Conservation (phyloP, 2,113 vertebrate species). For the Embiotoca jacksoni region DNA sequence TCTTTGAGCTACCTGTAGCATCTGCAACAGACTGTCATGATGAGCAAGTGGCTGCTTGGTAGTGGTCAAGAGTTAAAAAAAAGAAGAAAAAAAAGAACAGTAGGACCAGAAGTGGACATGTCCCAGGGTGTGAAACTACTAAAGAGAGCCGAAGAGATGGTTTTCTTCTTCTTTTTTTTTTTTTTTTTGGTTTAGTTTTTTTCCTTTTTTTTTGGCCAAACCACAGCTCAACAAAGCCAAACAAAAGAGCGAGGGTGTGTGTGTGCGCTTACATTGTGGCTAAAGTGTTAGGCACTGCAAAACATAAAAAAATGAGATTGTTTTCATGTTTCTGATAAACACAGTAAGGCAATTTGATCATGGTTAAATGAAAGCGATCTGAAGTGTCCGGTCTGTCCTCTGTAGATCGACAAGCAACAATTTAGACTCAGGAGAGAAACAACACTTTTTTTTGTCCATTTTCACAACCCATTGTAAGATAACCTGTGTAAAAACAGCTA, state of each 20-base stretch:
- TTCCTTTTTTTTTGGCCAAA: constrained; percentile 55
- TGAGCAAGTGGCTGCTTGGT: constrained; percentile 14
- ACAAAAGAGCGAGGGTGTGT: constrained; percentile 33
- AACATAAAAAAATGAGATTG: constrained; percentile 46
- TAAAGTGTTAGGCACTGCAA: constrained; percentile 82
- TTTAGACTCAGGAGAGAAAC: constrained; percentile 71
- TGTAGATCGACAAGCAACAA: constrained; percentile 64
- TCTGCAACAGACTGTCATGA: neutral
- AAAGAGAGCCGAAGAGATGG: constrained; percentile 8
- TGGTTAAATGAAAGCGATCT: constrained; percentile 70
- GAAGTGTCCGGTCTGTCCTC: constrained; percentile 54
- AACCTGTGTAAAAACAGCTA: constrained; percentile 87
- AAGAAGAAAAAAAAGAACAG: neutral
- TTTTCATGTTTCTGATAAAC: constrained; percentile 65
- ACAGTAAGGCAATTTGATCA: constrained; percentile 83
- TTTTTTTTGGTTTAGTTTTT: constrained; percentile 15
- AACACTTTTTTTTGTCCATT: constrained; percentile 36
- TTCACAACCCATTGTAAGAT: constrained; percentile 78
- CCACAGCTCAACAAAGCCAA: constrained; percentile 58
- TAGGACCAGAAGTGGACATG: constrained; percentile 11
- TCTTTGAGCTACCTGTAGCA: neutral
- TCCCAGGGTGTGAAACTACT: constrained; percentile 31
- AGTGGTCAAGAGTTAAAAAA: neutral
- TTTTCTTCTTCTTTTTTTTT: constrained; percentile 3
- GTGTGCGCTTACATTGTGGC: constrained; percentile 77